Evolutionary conservation across 2,113 vertebrate species (phyloP), one percentile per base, ranked within the genome.

Genomic region (Dipodomys ordii): DNA sequence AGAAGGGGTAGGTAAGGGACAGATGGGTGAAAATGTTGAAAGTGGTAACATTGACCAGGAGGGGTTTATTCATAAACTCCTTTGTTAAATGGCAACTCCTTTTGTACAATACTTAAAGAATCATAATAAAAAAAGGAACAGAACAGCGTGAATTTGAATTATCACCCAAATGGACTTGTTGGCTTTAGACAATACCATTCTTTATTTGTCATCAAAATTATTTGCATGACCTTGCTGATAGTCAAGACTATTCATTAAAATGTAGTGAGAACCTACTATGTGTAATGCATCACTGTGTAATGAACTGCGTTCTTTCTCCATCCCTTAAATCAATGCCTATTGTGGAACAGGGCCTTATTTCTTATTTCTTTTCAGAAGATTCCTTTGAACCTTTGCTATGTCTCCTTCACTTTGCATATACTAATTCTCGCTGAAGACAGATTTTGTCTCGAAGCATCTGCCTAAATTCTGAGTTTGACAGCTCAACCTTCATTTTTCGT

Each of bases 401-500:
- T 93, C 68, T 79, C 86, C 82, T 83, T 95, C 87, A 62, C 46
- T 79, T 68, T 83, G 39, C 20, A 6, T 25, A 82, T 85, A 90
- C 92, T 86, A 86, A 93, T 95, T 92, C 68, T 95, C 53, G 49
- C 39, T 65, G 39, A 13, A 64, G 83, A 92, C 90, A 95, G 87
- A 77, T 80, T 83, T n/a, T 87, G 62, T 84, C 73, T 93, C 95
- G 88, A 64, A 96, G 85, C 71, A 27, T 73, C 82, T 92, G 79
- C 62, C 71, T 76, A 28, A 16, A 84, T 83, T 93, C 74, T 90
- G 78, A 94, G n/a, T 83, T 35, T 95, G 94, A 94, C 79, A 88
- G 83, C 19, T 18, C 62, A 90, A 60, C 62, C 85, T 94, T 94
- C 87, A 93, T 96, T 96, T 95, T 93, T 96, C 95, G 95, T 77